These are phyloP conservation scores for Hipposideros armiger DNA, from an alignment of 2,113 vertebrate species.

Conservation along the genomic window DNA sequence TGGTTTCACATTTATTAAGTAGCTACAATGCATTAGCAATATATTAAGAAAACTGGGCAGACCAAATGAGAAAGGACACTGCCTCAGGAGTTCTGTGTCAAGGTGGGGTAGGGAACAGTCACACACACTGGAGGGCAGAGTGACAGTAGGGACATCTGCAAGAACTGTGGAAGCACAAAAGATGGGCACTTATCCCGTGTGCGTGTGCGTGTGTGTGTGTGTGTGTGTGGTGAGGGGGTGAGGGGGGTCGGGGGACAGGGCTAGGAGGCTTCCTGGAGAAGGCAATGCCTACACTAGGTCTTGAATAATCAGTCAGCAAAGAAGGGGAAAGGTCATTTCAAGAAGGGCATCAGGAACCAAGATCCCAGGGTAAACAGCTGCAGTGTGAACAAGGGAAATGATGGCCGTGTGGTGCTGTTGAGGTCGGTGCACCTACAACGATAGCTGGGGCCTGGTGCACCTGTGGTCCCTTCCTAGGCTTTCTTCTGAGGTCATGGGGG, in stretches of 20 bases:
- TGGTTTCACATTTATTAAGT: background rate
- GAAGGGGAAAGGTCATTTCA: background rate
- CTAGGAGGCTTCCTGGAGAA: background rate
- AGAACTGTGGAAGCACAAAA: background rate
- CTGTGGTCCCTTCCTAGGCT: background rate
- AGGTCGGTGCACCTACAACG: background rate
- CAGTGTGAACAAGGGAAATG: background rate
- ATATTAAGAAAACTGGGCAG: background rate
- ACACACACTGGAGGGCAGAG: background rate
- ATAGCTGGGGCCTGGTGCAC: fast-evolving
- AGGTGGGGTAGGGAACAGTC: background rate
- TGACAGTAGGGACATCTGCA: background rate
- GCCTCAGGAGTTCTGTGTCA: background rate
- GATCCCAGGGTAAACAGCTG: background rate
- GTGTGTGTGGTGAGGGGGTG: too few species aligned
- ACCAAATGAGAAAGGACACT: background rate
- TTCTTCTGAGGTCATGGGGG: background rate
- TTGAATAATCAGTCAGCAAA: background rate
- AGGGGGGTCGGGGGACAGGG: too few species aligned
- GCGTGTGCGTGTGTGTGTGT: too few species aligned
- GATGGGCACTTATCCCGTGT: too few species aligned
- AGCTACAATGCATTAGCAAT: background rate
- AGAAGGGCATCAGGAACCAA: background rate
- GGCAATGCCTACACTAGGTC: background rate
- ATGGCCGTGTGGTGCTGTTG: background rate